Evolutionary conservation across 1,140 invertebrate species (phyloP), one percentile per base, ranked within the genome.

Genomic region (Cydia strobilella): DNA sequence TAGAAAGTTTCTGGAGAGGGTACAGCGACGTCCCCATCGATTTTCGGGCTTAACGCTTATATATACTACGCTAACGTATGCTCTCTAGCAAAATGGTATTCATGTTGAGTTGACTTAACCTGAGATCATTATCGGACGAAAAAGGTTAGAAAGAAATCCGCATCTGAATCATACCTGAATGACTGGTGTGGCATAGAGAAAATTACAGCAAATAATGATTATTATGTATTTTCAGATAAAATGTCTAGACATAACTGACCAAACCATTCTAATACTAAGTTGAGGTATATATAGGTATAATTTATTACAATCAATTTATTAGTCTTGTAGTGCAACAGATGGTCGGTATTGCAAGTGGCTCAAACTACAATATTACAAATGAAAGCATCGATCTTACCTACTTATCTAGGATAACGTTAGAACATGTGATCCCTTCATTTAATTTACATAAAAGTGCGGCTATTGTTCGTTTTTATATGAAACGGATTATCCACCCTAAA

Each of bases 1-100:
- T 93, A 93, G 90, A 91, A 93, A 93, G 85, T 93, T 93, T 90
- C 86, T 79, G 78, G 78, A 84, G 87, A 84, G 85, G 84, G 82
- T 73, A 80, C 80, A 76, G 78, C 82, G 80, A 79, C 80, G 80
- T 35, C 77, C 80, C 81, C 82, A 91, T 93, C 91, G 89, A 91
- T 93, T 90, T 91, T 89, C 83, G 80, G 79, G 86, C 82, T 86
- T 87, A 86, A 82, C 84, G 80, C 81, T 80, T 80, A 69, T 75
- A 76, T 77, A 74, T 79, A 76, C 35, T 71, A 69, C 65, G 74
- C 62, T 72, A 80, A 74, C 77, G 71, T 75, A 63, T 66, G 27
- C 48, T 59, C 62, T 76, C 12, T 31, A 15, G 31, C 42, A 39
- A 39, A 69, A 69, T 69, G 45, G 5, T 48, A 48, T 45, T 48